Conservation (phyloP, 2,888 invertebrate genomes). For the Cephus sareptanus region DNA sequence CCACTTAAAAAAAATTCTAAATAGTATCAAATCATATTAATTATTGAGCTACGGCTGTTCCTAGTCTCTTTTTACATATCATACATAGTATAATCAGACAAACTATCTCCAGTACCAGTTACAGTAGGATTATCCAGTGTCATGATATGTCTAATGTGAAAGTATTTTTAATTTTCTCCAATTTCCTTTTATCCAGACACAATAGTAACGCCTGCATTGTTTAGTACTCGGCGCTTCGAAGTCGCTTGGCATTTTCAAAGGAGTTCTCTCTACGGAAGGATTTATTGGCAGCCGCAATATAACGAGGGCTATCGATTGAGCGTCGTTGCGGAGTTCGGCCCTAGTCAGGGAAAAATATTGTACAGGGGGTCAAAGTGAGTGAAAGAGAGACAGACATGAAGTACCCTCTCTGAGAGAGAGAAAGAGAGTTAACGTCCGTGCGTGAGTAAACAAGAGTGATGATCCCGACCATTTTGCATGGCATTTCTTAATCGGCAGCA, state of each 20-base stretch:
- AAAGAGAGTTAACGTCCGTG: slow-evolving; percentile 8
- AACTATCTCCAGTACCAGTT: not conserved
- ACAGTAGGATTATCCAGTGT: not conserved
- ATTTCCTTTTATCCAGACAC: not conserved
- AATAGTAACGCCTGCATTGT: not conserved
- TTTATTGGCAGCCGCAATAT: not conserved
- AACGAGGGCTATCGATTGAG: not conserved
- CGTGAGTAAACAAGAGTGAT: slow-evolving; percentile 13
- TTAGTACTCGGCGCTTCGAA: not conserved
- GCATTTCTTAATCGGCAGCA: not conserved
- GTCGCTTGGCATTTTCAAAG: not conserved
- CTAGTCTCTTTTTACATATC: not conserved
- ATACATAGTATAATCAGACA: not conserved
- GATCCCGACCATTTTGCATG: not conserved
- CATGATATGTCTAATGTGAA: not conserved
- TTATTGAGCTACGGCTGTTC: not conserved
- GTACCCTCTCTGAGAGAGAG: not conserved
- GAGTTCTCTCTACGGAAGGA: not conserved
- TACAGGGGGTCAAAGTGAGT: not conserved
- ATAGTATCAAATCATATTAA: not conserved
- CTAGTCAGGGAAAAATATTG: not conserved
- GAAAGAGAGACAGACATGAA: not conserved
- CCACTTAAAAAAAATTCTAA: not conserved
- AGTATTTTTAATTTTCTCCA: not conserved
- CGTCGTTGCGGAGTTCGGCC: not conserved